Conservation (phyloP, 2,113 vertebrate species). For the Tenebrosternarchus preto region DNA sequence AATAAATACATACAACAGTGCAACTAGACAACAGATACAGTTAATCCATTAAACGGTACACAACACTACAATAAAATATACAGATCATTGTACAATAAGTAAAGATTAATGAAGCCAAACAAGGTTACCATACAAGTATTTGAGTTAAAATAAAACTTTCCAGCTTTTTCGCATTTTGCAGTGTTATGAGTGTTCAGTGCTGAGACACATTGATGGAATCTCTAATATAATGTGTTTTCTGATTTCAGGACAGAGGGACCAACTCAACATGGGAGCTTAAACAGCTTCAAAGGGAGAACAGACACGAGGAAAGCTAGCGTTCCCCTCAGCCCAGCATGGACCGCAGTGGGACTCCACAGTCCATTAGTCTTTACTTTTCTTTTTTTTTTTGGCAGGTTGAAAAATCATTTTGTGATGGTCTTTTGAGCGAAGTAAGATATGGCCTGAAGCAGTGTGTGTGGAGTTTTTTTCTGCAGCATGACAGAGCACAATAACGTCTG, state of each 20-base stretch:
- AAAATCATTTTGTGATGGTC: background rate
- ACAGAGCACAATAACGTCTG: background rate
- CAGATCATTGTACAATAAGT: too few relatives aligned
- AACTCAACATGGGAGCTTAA: conserved; percentile 86
- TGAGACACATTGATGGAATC: background rate
- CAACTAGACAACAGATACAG: too few relatives aligned
- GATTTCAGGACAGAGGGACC: conserved; percentile 82
- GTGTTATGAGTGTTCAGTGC: background rate
- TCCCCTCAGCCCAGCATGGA: background rate
- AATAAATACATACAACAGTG: too few relatives aligned
- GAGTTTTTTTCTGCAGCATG: too few relatives aligned
- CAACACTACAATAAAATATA: too few relatives aligned
- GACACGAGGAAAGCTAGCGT: conserved; percentile 15
- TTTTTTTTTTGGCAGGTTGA: background rate
- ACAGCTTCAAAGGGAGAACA: conserved; percentile 33
- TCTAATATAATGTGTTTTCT: conserved; percentile 8
- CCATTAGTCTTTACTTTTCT: background rate
- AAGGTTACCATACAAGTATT: too few relatives aligned
- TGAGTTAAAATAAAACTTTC: too few relatives aligned
- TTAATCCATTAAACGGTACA: too few relatives aligned
- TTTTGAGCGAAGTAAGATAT: background rate
- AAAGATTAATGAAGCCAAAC: too few relatives aligned
- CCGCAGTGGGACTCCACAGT: background rate
- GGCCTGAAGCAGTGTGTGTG: too few relatives aligned
- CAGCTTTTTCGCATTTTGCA: too few relatives aligned